These are phyloP conservation scores for Brachionus plicatilis DNA, from an alignment of 1,140 invertebrate species.

Conservation along the genomic window DNA sequence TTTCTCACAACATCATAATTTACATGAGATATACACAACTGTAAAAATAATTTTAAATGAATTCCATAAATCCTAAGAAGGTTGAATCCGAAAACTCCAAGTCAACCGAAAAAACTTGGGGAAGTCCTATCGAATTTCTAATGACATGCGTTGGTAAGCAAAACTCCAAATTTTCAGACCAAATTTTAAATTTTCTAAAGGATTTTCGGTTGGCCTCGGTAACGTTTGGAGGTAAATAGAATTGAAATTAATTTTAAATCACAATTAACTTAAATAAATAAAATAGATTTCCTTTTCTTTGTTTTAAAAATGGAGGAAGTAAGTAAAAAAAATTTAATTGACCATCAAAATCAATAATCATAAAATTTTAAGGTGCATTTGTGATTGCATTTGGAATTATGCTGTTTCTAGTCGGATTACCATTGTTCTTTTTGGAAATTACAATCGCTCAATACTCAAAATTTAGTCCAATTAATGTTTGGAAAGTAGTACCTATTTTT, in stretches of 20 bases:
- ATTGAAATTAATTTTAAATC: not conserved
- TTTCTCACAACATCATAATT: not conserved
- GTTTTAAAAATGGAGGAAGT: conserved; percentile 39
- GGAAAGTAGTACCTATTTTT: conserved; percentile 72
- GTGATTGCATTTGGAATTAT: conserved; percentile 65
- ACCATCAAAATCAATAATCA: not conserved
- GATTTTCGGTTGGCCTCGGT: conserved; percentile 31
- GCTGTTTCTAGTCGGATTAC: conserved; percentile 64
- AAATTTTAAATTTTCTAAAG: not conserved
- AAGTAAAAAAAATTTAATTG: not conserved
- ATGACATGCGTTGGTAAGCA: conserved; percentile 19
- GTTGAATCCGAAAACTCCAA: not conserved
- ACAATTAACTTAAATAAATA: not conserved
- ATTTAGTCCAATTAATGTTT: conserved; percentile 69
- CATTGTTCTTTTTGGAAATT: conserved; percentile 70
- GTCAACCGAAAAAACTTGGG: not conserved
- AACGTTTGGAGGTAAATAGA: conserved; percentile 26
- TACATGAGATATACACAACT: not conserved
- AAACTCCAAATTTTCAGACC: not conserved
- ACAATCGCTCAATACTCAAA: conserved; percentile 72
- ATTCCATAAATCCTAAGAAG: not conserved
- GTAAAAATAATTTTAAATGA: not conserved
- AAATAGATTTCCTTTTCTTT: conserved; percentile 38
- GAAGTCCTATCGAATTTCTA: not conserved
- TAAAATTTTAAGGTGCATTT: conserved; percentile 61